Conservation (phyloP, 2,888 invertebrate genomes). For the Eubasilissa splendida region DNA sequence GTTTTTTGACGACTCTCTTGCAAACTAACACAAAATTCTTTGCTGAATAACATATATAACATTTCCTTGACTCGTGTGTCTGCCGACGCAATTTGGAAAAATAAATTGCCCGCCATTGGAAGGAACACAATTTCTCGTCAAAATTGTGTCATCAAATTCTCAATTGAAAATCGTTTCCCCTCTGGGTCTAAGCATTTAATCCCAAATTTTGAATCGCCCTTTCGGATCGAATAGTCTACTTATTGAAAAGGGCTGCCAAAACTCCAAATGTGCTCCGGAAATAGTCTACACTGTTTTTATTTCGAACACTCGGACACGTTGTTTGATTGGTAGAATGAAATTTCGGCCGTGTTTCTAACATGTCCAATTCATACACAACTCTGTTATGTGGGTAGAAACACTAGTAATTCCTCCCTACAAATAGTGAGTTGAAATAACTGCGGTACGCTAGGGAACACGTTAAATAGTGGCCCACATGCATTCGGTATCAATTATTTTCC, state of each 20-base stretch:
- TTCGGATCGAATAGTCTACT: not conserved
- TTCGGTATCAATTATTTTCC: no score
- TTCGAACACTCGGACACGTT: no score
- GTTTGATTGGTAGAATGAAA: no score
- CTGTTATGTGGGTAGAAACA: no score
- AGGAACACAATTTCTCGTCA: constrained; percentile 29
- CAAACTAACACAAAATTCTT: not conserved
- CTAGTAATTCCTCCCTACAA: no score
- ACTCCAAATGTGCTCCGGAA: not conserved
- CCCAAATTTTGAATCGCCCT: constrained; percentile 6
- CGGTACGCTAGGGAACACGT: no score
- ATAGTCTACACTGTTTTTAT: not conserved
- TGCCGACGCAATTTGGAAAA: constrained; percentile 3
- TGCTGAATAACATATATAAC: not conserved
- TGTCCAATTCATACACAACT: no score
- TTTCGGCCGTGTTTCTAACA: no score
- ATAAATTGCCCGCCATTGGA: constrained; percentile 26
- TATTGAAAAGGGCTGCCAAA: not conserved
- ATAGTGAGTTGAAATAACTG: no score
- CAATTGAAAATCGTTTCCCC: constrained; percentile 21
- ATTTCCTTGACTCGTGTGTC: not conserved
- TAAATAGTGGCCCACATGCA: no score
- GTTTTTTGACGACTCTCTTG: not conserved
- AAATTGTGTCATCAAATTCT: constrained; percentile 27
- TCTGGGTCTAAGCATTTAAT: not conserved